Base-by-base conservation (phyloP, 2,113 vertebrate species). In the Mirza zaza region DNA sequence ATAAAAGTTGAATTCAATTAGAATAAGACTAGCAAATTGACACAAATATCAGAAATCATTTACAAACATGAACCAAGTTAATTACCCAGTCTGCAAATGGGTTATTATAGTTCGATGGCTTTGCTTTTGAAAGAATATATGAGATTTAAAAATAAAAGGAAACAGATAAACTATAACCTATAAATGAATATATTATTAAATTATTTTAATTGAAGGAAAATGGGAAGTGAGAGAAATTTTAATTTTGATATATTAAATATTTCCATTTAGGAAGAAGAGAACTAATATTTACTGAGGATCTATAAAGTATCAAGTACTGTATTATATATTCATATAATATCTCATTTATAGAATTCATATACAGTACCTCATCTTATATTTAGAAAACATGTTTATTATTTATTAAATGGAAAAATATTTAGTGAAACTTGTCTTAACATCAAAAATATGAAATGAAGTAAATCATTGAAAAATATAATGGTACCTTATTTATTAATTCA, bases 101-200 rank as follows among this genome's bases (percentile, higher is more conserved):
- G 48, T 94, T 94, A 95, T 97, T 96, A 96, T 77, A 96, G 8
- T 95, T 96, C 97, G 71, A 97, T 96, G 76, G 45, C 61, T 96
- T 95, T 86, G 59, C 39, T 96, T 97, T 96, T 76, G 90, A 92
- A 97, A 70, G 67, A 84, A 88, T 97, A 79, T 84, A 92, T 87
- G 59, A 48, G 76, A 94, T 87, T 94, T 95, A 80, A 95, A 95
- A 96, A 95, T 93, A 92, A 97, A 91, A 68, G 70, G 79, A 94
- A 93, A 86, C 52, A 89, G 32, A 63, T 36, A 86, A 96, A 76
- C 27, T 91, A 21, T 84, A 92, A 80, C 9, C 71, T 63, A 65
- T 67, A 67, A 45, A 97, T 71, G 39, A 86, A 96, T 87, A 85
- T 55, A 55, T 55, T 55, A 55, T 55, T 18, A 71, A 81, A 94